phyloP scores from a whole-genome alignment of 2,797 vertebrate species.

The Micromesistius poutassou region DNA sequence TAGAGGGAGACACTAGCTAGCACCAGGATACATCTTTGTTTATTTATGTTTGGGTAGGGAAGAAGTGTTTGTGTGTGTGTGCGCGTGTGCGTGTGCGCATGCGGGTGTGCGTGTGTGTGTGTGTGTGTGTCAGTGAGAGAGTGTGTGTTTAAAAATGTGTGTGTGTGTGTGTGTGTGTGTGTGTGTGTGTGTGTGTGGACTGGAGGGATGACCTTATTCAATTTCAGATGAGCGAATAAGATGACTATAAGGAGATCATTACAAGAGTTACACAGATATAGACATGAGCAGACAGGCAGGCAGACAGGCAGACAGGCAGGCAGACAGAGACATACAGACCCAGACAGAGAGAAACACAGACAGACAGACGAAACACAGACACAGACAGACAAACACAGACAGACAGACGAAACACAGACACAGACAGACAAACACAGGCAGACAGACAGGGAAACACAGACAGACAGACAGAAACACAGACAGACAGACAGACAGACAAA shows the following conservation, averaged over 20 bases:
- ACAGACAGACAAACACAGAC: not conserved
- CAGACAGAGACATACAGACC: too few species aligned
- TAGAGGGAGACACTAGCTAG: slow-evolving; percentile 49
- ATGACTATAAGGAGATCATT: not conserved
- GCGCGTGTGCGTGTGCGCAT: not conserved
- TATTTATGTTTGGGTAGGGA: not conserved
- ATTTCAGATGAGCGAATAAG: not conserved
- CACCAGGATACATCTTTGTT: not conserved
- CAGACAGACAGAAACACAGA: not conserved
- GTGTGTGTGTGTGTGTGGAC: not conserved
- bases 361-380: not conserved
- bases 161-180: not conserved
- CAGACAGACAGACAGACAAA: not conserved
- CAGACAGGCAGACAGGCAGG: not conserved
- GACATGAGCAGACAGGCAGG: not conserved
- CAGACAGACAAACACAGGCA: not conserved
- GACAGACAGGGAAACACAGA: not conserved
- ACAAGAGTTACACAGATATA: slow-evolving; percentile 2
- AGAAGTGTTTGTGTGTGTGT: not conserved
- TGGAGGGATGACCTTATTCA: not conserved
- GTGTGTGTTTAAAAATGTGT: not conserved
- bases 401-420: not conserved
- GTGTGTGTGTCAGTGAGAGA: not conserved
- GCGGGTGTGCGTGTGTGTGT: not conserved
- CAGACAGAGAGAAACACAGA: not conserved